Base-by-base conservation (phyloP, 30 jellyfish, hydroid and myxozoan species). In the Hydractinia symbiolongicarpus region DNA sequence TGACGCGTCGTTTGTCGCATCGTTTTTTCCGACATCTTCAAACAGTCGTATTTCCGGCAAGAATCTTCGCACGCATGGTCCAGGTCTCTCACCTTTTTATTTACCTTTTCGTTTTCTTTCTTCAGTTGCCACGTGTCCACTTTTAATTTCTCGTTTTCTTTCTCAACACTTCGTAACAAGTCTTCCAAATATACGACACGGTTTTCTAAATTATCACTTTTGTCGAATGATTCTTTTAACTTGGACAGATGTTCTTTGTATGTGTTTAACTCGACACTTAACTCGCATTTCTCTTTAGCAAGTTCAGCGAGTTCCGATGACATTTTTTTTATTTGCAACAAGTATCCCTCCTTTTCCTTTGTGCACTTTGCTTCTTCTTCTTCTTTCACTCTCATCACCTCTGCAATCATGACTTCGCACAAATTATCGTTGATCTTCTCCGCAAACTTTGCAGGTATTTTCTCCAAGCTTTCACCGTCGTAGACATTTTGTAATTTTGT, bases 111-210 rank as follows among this genome's bases (percentile, higher is more conserved):
- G 61, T 71, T 71, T 7, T 9, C 67, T 19, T 8, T 8, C 40
- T 5, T 30, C 9, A 9, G 80, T 50, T 71, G 60, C 51, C 51
- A 4, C n/a, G 51, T 8, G 14, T 71, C 61, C 67, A 6, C 60
- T 50, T 71, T 71, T 30, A n/a, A 8, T 50, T 71, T 71, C 8
- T 71, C 80, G 61, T 71, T 71, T 7, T 71, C 80, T 15, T 71
- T 71, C 80, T 71, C 80, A 53, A 71, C 80, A 9, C 60, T 71
- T 71, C 80, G 80, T 50, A 71, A 50, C 13, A 71, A 49, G 9
- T 50, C 61, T 60, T 71, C 80, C 44, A 71, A 53, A 71, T 71
- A 71, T 60, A 58, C 40, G 40, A 71, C 67, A 11, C 80, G 80
- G 51, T 53, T 53, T 71, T 71, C 60, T 19, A 71, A 19, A 19